Base-by-base conservation (phyloP, 2,888 invertebrate species). In the Drosophila diplacantha region DNA sequence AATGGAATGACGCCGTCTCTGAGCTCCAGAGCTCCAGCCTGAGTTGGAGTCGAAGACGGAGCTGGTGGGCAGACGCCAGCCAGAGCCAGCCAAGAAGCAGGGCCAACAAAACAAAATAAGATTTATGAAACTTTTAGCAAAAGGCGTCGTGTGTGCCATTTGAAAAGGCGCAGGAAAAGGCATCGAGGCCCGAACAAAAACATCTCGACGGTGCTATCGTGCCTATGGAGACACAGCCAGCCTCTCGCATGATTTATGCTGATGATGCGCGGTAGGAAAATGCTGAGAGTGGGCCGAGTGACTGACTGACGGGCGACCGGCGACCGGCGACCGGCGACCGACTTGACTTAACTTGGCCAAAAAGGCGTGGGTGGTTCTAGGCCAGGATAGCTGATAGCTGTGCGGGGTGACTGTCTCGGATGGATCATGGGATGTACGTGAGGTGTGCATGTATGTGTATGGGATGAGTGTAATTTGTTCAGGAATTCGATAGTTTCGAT, bases 81-180 rank as follows among this genome's bases (percentile, higher is more conserved):
- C 51, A 20, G 49, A 49, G 53, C 72, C 69, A 44, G 44, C 44
- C 44, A 44, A 44, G 29, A 44, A 44, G 44, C 44, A 44, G 66
- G 66, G 73, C 68, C 73, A 72, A 70, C 72, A 72, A 72, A 72
- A 75, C 74, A 68, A 75, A 74, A 79, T 68, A 75, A 85, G 84
- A 83, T 83, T 85, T 83, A 83, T 85, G 85, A 77, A 83, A 73
- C 80, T 83, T 83, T 83, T 79, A 78, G 81, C 80, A 71, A 81
- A 80, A 83, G 83, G 70, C 80, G 73, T 73, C 68, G 66, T 68
- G 69, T 59, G 43, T 59, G 66, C 56, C 61, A 65, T 61, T 68
- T 68, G 70, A 68, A 67, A 68, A 68, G 68, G 69, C 52, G 11
- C 52, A 67, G 50, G 49, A 52, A 57, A 57, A 71, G 60, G 60